phyloP scores from a whole-genome alignment of 2,888 invertebrate species.

The Oeneis ivallda region DNA sequence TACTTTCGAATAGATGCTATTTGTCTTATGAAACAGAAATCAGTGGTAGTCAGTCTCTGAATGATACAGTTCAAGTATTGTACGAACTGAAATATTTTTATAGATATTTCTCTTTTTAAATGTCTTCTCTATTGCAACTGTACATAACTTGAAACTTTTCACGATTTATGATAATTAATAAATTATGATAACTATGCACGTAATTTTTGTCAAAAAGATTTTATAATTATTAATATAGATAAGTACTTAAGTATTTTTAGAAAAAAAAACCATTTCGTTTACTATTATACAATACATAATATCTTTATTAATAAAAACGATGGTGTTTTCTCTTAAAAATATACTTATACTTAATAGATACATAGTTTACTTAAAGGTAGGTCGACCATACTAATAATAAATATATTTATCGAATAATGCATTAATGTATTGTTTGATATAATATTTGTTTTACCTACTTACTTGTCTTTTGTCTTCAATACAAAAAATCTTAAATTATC shows the following conservation, averaged over 20 bases:
- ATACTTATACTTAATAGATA: no score
- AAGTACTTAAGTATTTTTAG: background rate
- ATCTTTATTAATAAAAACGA: no score
- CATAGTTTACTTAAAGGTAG: no score
- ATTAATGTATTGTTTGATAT: background rate
- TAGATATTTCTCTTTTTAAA: slow-evolving; percentile 15
- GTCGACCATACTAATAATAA: background rate
- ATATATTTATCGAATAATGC: background rate
- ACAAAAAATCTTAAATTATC: background rate
- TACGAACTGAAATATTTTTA: slow-evolving; percentile 22
- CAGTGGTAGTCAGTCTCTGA: background rate
- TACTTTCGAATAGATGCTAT: no score
- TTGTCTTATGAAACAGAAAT: no score
- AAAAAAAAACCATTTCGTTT: background rate
- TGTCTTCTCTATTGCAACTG: slow-evolving; percentile 18
- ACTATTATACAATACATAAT: background rate
- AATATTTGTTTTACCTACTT: background rate
- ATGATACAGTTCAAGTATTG: background rate
- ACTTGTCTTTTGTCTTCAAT: background rate
- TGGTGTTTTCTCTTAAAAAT: no score
- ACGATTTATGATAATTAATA: slow-evolving; percentile 4
- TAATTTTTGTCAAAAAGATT: background rate
- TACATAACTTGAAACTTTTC: slow-evolving; percentile 20
- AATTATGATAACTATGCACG: slow-evolving; percentile 8
- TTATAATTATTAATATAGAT: background rate